Evolutionary conservation across 2,888 invertebrate genomes (phyloP).

Genomic region (Microplitis manilae): DNA sequence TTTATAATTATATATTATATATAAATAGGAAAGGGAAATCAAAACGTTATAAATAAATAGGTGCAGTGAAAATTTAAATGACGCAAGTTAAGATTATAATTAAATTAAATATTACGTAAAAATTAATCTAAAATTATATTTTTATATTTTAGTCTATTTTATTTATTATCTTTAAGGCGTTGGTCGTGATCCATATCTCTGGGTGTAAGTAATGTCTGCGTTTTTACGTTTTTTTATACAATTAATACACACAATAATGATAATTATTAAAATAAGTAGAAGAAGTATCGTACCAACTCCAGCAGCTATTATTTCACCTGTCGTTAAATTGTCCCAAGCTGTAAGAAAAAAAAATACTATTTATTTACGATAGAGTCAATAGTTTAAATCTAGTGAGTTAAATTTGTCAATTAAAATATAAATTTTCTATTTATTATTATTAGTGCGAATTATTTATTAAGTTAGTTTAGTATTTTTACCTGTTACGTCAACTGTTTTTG

Average conservation of each 20-base stretch:
- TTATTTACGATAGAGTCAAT: conserved; percentile 71
- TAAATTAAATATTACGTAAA: background rate
- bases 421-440: conserved; percentile 69
- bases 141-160: background rate
- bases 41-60: background rate
- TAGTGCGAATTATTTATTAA: conserved; percentile 6
- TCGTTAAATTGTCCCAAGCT: conserved; percentile 72
- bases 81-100: background rate
- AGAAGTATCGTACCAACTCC: conserved; percentile 78
- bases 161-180: background rate
- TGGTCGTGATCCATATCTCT: conserved; percentile 66
- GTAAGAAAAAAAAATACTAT: conserved; percentile 70
- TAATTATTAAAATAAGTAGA: conserved; percentile 76
- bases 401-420: conserved; percentile 65
- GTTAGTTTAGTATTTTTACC: conserved; percentile 65
- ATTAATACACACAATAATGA: conserved; percentile 76
- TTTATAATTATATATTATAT: background rate
- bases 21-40: background rate
- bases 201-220: conserved; percentile 76
- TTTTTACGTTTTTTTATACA: conserved; percentile 75
- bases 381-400: background rate
- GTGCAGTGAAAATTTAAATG: background rate
- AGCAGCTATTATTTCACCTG: conserved; percentile 80
- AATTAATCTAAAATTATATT: background rate
- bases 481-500: conserved; percentile 77